Percentiles rank a stretch among this genome's conserved stretches.
Conservation (phyloP, 2,113 vertebrate species). For the Forbesichthys papilliferus region DNA sequence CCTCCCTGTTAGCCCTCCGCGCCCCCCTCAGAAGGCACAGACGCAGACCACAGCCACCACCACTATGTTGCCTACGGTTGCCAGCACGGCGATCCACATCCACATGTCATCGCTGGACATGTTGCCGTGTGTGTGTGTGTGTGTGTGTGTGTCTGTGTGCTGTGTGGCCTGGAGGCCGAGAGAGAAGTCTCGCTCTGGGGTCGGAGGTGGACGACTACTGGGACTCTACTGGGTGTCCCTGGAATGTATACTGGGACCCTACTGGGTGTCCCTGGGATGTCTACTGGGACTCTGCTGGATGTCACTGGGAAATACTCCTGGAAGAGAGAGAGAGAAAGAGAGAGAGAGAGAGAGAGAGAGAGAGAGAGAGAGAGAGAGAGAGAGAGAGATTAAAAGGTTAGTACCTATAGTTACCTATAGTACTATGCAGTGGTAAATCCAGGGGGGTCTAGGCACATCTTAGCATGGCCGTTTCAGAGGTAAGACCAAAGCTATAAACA, state of each 20-base stretch:
- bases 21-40: constrained; percentile 78
- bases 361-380: not conserved
- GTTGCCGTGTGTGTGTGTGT: constrained; percentile 65
- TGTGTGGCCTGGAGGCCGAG: constrained; percentile 56
- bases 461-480: no score
- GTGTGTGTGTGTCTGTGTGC: no score
- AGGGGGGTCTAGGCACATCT: no score
- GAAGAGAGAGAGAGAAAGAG: not conserved
- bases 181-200: constrained; percentile 67
- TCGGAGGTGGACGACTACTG: constrained; percentile 80
- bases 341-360: not conserved
- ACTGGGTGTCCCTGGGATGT: no score
- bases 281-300: no score
- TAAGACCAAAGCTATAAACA: no score
- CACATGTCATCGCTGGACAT: constrained; percentile 78
- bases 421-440: no score
- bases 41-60: constrained; percentile 82
- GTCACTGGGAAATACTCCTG: no score
- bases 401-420: no score
- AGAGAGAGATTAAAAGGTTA: no score
- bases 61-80: constrained; percentile 82
- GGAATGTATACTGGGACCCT: no score
- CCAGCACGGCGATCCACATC: constrained; percentile 82
- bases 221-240: constrained; percentile 65
- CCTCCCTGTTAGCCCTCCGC: constrained; percentile 26